These are phyloP conservation scores for Lepidocolaptes lacrymiger DNA, from an alignment of 2,797 vertebrate genomes.

Conservation along the genomic window DNA sequence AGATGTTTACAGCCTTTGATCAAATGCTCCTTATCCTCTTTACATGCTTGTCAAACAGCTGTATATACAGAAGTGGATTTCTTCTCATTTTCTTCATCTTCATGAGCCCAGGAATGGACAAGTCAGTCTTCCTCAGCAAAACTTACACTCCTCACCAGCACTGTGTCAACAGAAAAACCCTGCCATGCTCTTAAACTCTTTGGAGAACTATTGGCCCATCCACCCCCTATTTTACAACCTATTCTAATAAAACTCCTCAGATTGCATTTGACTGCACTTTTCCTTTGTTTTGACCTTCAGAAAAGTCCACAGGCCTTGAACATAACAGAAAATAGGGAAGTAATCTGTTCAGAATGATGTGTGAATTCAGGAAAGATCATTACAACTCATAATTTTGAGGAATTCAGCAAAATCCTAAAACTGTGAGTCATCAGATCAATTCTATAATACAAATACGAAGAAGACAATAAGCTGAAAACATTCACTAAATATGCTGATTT, in stretches of 20 bases:
- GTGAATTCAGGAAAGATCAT: neutral
- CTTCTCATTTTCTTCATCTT: neutral
- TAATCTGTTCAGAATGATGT: neutral
- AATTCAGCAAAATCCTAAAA: neutral
- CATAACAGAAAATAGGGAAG: neutral
- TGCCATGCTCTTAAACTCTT: neutral
- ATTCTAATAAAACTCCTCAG: neutral
- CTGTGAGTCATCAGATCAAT: neutral
- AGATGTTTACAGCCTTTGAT: neutral
- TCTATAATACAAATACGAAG: neutral
- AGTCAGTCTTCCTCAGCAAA: neutral
- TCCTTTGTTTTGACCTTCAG: neutral
- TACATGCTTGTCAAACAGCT: neutral
- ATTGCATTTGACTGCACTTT: neutral
- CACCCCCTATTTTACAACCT: neutral
- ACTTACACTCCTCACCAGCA: neutral
- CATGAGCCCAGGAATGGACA: neutral
- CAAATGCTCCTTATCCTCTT: neutral
- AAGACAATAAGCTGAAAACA: neutral
- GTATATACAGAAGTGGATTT: neutral
- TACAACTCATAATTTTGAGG: neutral
- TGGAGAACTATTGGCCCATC: neutral
- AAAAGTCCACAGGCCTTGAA: neutral
- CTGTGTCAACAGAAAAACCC: neutral
- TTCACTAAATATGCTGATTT: conserved; percentile 32